Evolutionary conservation across 1,140 invertebrate genomes (phyloP), one percentile per base, ranked within the genome.

Genomic region (Euura lappo): DNA sequence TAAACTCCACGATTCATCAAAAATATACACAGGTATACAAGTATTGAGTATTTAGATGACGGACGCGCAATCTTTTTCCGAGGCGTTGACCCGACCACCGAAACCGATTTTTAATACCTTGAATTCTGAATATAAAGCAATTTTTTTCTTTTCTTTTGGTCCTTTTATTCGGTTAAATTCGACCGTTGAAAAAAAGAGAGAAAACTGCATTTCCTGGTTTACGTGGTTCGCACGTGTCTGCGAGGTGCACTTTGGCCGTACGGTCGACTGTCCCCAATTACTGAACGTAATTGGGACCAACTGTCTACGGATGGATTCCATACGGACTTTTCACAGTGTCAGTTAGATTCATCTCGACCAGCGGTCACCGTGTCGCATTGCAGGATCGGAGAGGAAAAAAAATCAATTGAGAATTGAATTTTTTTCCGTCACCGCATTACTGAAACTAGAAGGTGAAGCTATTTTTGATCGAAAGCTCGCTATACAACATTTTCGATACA

Each of bases 271-370:
- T 44, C 66, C 44, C 66, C 66, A 68, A 68, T 68, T 68, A 68
- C 66, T 10, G 42, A 10, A 68, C 66, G 66, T 68, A 68, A 68
- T 68, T 68, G 66, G 11, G 66, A 13, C 66, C 66, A 68, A 68
- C 66, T 68, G 66, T 68, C 66, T 44, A 11, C 66, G 28, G 66
- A 68, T 68, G 66, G 66, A 68, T 68, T 68, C 66, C 66, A 68
- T 68, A 68, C 28, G 66, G 66, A 44, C 66, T 8, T 44, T 60
- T 60, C 51, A n/a, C 51, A n/a, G 51, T 60, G 51, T 60, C 51
- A 60, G 51, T 60, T 60, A 8, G 51, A 11, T 60, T n/a, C 13
- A n/a, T 11, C 51, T 60, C 51, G 51, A 60, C 51, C 3, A 6
- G 13, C 13, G 51, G 51, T 60, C 13, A 11, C 51, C 51, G 51